Conservation (phyloP, 2,888 invertebrate species). For the Xanthostigma xanthostigma region DNA sequence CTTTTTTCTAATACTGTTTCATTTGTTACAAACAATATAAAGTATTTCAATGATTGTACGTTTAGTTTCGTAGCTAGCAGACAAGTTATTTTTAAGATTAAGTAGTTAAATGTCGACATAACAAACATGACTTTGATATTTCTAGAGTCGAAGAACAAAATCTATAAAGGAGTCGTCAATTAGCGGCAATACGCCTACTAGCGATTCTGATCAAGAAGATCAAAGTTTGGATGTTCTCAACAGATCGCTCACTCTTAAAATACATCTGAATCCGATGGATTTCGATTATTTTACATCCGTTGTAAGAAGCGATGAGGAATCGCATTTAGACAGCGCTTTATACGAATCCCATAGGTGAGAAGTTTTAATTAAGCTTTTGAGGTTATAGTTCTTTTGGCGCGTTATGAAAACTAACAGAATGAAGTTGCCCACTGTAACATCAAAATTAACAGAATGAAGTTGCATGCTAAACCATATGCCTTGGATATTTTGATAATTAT, state of each 20-base stretch:
- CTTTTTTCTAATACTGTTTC: no score
- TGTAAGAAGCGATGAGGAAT: slow-evolving; percentile 30
- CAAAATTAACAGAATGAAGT: no score
- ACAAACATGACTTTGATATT: neutral
- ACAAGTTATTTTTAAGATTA: no score
- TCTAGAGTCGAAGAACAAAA: slow-evolving; percentile 2
- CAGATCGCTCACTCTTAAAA: slow-evolving; percentile 37
- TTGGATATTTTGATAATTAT: no score
- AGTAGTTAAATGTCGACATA: no score
- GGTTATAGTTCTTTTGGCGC: no score
- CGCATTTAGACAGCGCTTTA: slow-evolving; percentile 4
- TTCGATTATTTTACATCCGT: slow-evolving; percentile 44
- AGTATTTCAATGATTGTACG: no score
- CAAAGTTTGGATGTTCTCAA: slow-evolving; percentile 34
- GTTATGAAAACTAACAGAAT: no score
- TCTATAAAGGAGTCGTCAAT: neutral
- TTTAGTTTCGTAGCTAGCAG: no score
- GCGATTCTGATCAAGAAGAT: slow-evolving; percentile 31
- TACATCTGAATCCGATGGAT: slow-evolving; percentile 40
- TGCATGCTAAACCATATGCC: no score
- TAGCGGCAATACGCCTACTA: slow-evolving; percentile 20
- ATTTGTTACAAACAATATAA: no score
- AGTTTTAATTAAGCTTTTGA: slow-evolving; percentile 17
- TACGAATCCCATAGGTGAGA: slow-evolving; percentile 23
- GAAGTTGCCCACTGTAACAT: no score